Evolutionary conservation across 2,797 vertebrate species (phyloP), one percentile per base, ranked within the genome.

Genomic region (Hozukius guyotensis): DNA sequence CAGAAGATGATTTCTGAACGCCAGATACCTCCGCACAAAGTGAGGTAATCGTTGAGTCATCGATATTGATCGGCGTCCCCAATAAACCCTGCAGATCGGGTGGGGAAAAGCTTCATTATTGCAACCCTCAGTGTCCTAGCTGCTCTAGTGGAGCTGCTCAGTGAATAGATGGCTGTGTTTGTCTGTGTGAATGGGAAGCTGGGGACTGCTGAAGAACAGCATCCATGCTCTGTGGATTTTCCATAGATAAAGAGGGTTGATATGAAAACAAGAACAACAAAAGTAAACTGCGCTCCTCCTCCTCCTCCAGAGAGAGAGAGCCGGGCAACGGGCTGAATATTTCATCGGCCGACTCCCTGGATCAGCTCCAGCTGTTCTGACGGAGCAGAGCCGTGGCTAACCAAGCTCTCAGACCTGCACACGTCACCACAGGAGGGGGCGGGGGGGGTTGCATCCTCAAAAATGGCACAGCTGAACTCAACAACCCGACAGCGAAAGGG

Each of bases 241-340:
- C 32, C 57, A 20, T 24, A 24, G 7, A 73, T 77, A 72, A 77
- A 77, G 4, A 38, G 36, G 42, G 11, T 32, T 71, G 55, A 70
- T 34, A 61, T 68, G 2, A 81, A 34, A 70, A 81, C 63, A 73
- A 72, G 20, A 67, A 77, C 5, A 67, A 75, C n/a, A 63, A 61
- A 69, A 75, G 52, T 57, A 57, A 24, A 38, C 8, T 16, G 5
- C 1, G 49, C 56, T 13, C 11, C 38, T 60, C 65, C 66, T 63
- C 78, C 79, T 25, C 25, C 25, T 25, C 25, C 25, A 46, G 63
- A 76, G 74, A 87, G 70, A 38, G 36, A 38, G 36, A 38, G 34
- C 59, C 24, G 55, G 66, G 74, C 76, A 77, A 78, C n/a, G 3
- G 60, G 71, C 75, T 94, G 76, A 93, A 94, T 93, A 91, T 91